These are phyloP conservation scores for Apis laboriosa DNA, from an alignment of 1,140 invertebrate species.

Conservation along the genomic window DNA sequence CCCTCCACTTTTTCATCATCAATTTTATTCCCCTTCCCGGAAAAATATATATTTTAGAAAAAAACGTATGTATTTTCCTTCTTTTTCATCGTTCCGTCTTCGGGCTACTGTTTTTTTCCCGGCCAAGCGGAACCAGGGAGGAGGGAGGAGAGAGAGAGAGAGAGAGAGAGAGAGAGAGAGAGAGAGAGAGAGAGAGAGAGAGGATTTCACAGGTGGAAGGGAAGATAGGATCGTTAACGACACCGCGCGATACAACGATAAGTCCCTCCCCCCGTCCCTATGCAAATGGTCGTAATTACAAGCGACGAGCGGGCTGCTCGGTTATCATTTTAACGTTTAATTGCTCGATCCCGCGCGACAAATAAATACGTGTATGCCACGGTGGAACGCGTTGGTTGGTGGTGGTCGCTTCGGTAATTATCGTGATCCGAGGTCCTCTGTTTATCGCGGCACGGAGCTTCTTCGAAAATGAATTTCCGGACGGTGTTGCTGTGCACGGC, in stretches of 20 bases:
- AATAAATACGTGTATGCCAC: constrained; percentile 33
- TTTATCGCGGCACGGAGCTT: constrained; percentile 33
- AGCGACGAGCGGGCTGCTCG: constrained; percentile 7
- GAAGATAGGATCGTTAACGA: constrained; percentile 23
- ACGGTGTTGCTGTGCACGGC: neutral
- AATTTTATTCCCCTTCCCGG: neutral
- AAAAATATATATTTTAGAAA: too few species aligned
- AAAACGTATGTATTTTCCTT: too few species aligned
- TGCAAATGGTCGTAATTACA: constrained; percentile 39
- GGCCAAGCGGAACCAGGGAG: neutral
- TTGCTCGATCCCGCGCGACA: constrained; percentile 27
- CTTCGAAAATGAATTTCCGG: constrained; percentile 50
- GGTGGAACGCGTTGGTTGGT: neutral
- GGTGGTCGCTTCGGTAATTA: constrained; percentile 24
- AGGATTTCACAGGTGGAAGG: neutral
- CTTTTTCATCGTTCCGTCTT: neutral
- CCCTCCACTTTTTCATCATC: neutral
- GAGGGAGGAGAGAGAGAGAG: neutral
- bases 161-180: too few species aligned
- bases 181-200: too few species aligned
- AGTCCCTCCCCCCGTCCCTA: neutral
- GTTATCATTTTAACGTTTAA: constrained; percentile 42
- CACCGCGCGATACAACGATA: constrained; percentile 10
- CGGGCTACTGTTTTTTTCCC: neutral
- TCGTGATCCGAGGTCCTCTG: constrained; percentile 27